A percentile compares a stretch with the other conserved stretches of the same genome.
These are phyloP conservation scores for Gadopsis bispinosus DNA, from an alignment of 2,797 vertebrate genomes.

Conservation along the genomic window DNA sequence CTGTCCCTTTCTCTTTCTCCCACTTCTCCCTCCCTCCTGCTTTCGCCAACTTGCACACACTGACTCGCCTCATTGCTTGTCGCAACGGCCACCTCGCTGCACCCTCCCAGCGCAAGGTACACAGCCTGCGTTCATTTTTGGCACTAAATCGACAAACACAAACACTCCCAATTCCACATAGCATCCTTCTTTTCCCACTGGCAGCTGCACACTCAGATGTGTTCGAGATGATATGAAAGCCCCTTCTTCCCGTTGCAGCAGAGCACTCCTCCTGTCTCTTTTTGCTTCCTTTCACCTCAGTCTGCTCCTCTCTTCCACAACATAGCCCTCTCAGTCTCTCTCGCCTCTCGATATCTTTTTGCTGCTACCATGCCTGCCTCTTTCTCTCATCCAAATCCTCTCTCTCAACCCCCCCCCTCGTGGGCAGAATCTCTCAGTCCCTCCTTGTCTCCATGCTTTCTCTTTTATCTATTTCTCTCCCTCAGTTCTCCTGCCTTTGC, in stretches of 20 bases:
- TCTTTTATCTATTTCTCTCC: constrained; percentile 17
- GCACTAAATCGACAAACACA: constrained; percentile 34
- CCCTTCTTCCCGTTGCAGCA: constrained; percentile 43
- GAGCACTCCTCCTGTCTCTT: constrained; percentile 39
- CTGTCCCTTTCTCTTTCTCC: constrained; percentile 20
- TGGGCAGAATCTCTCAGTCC: constrained; percentile 38
- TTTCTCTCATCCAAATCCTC: constrained; percentile 58
- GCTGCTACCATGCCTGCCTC: constrained; percentile 37
- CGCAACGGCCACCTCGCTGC: constrained; percentile 38
- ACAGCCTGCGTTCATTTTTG: constrained; percentile 33
- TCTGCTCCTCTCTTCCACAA: constrained; percentile 33
- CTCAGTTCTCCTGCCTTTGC: constrained; percentile 35
- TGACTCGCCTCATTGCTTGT: constrained; percentile 41
- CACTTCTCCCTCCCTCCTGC: constrained; percentile 19
- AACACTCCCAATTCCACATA: constrained; percentile 26
- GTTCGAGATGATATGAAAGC: constrained; percentile 57
- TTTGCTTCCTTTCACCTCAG: constrained; percentile 41
- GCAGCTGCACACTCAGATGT: constrained; percentile 65
- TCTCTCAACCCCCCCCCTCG: constrained; percentile 21
- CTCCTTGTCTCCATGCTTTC: constrained; percentile 20
- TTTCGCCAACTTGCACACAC: constrained; percentile 44
- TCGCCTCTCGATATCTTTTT: constrained; percentile 31
- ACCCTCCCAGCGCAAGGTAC: constrained; percentile 11
- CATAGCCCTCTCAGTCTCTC: constrained; percentile 12
- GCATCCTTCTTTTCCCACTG: constrained; percentile 42